A percentile compares a stretch with the other conserved stretches of the same genome.
Conservation (phyloP, 64 coral and sea anemone genomes). For the Porites australiensis region DNA sequence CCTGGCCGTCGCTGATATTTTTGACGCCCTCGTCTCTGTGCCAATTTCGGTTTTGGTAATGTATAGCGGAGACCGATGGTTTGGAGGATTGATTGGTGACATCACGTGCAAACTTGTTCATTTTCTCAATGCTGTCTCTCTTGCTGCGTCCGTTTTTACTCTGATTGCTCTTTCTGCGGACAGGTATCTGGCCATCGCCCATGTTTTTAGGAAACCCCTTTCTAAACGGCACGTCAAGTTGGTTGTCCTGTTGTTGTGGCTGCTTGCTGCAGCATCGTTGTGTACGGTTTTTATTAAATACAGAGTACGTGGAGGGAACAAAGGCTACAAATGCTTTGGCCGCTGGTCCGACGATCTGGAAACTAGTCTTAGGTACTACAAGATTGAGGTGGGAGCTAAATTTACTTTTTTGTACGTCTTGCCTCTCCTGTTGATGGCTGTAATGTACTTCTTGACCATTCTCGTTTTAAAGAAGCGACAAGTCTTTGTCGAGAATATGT, state of each 20-base stretch:
- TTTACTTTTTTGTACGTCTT: slow-evolving; percentile 56
- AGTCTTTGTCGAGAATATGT: slow-evolving; percentile 71
- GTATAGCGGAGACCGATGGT: slow-evolving; percentile 26
- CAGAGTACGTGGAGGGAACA: not conserved
- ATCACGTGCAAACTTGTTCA: slow-evolving; percentile 62
- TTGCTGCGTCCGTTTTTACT: slow-evolving; percentile 59
- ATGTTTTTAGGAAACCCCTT: slow-evolving; percentile 63
- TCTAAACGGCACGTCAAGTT: slow-evolving; percentile 52
- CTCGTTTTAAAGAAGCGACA: slow-evolving; percentile 65
- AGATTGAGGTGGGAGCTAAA: slow-evolving; percentile 35
- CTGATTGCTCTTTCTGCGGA: slow-evolving; percentile 65
- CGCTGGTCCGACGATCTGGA: not conserved
- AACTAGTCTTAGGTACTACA: not conserved
- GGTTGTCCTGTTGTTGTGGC: slow-evolving; percentile 43
- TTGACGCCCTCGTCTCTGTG: slow-evolving; percentile 56
- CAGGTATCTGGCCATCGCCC: slow-evolving; percentile 71
- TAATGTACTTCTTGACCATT: slow-evolving; percentile 73
- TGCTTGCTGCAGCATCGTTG: slow-evolving; percentile 22
- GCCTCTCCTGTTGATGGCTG: slow-evolving; percentile 62
- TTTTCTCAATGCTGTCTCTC: slow-evolving; percentile 36
- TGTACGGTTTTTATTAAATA: slow-evolving; percentile 45
- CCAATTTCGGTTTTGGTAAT: slow-evolving; percentile 38
- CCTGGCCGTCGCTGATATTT: slow-evolving; percentile 72
- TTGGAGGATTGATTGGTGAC: slow-evolving; percentile 60
- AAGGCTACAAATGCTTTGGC: not conserved